Conservation (phyloP, 2,888 invertebrate genomes). For the Conomelus anceps region DNA sequence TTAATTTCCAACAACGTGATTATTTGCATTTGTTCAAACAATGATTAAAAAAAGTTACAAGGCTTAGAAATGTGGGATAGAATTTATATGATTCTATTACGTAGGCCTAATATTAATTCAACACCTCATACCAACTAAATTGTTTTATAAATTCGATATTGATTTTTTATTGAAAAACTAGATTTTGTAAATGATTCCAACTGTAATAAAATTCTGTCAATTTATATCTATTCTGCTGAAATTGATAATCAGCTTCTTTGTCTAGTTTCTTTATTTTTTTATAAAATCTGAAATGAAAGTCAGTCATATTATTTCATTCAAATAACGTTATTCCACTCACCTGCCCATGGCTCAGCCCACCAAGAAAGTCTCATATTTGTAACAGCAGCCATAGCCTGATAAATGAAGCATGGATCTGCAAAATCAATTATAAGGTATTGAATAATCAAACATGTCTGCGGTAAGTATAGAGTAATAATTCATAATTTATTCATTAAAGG, state of each 20-base stretch:
- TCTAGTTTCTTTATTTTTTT: neutral
- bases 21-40: no score
- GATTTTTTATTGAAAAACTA: no score
- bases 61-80: no score
- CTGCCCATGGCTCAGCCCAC: conserved; percentile 55
- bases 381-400: conserved; percentile 53
- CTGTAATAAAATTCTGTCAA: no score
- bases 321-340: conserved; percentile 20
- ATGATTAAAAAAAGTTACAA: no score
- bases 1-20: no score
- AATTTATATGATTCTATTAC: no score
- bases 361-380: conserved; percentile 50
- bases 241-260: neutral
- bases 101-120: no score
- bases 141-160: no score
- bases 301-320: neutral
- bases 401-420: conserved; percentile 55
- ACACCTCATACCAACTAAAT: no score
- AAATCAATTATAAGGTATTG: conserved; percentile 16
- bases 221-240: no score
- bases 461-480: neutral
- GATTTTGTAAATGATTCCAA: no score
- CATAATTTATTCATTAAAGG: neutral
- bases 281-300: neutral
- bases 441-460: neutral